Evolutionary conservation across 2,888 invertebrate species (phyloP).

Genomic region (Brachynemurus nebulosus): DNA sequence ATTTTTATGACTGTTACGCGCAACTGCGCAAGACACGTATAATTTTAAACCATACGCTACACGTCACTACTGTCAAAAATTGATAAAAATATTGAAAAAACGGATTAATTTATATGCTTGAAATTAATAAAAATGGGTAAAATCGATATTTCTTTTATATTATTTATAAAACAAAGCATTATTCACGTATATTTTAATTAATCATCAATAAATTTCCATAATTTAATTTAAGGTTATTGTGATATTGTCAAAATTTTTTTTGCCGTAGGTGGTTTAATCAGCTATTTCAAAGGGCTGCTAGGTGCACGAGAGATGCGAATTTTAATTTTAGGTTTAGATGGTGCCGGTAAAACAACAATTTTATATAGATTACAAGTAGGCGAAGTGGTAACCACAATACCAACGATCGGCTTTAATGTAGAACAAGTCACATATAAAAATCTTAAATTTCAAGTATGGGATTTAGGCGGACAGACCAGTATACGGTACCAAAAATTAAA

Average conservation of each 20-base stretch:
- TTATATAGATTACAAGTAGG: conserved; percentile 95
- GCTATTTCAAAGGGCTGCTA: conserved; percentile 90
- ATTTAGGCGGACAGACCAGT: conserved; percentile 97
- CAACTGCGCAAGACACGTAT: too few relatives aligned
- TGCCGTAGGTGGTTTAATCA: conserved; percentile 91
- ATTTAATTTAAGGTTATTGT: conserved; percentile 1
- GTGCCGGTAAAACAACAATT: conserved; percentile 99
- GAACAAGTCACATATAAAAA: conserved; percentile 99
- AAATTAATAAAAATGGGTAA: conserved; percentile 3
- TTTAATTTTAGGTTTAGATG: conserved; percentile 92
- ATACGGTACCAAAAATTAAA: conserved; percentile 84
- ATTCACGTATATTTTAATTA: too few relatives aligned
- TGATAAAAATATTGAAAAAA: not conserved
- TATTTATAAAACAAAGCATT: too few relatives aligned
- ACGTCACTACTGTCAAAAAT: conserved; percentile 8
- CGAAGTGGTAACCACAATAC: conserved; percentile 96
- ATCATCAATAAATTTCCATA: not conserved
- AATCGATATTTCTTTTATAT: not conserved
- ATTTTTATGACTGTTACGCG: too few relatives aligned
- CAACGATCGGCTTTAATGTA: conserved; percentile 98
- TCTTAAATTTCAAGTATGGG: conserved; percentile 98
- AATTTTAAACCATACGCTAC: conserved; percentile 6
- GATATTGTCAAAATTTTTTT: conserved; percentile 24
- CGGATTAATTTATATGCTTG: conserved; percentile 2
- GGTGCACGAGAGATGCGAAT: conserved; percentile 97